A percentile compares a stretch with the other conserved stretches of the same genome.
Conservation (phyloP, 2,888 invertebrate species). For the Chaitophorus viminalis region DNA sequence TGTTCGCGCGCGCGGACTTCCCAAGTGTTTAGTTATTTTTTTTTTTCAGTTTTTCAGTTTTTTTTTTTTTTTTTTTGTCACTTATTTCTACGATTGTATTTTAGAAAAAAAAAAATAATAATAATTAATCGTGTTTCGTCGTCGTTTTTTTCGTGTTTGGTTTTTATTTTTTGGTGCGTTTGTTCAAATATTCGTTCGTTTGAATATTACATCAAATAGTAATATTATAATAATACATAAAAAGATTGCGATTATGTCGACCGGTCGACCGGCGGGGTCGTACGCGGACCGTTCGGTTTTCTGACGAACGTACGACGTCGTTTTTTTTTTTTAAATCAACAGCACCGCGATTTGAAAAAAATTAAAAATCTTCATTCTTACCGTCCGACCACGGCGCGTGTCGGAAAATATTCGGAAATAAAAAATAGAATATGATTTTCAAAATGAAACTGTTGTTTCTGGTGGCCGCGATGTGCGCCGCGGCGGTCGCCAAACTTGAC, state of each 20-base stretch:
- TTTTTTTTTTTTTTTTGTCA: background rate
- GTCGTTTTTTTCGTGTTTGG: background rate
- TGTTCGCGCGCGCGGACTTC: conserved; percentile 52
- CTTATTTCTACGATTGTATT: too few species aligned
- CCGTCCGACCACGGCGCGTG: background rate
- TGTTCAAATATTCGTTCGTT: background rate
- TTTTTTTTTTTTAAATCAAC: conserved; percentile 1
- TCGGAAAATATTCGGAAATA: background rate
- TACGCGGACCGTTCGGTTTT: conserved; percentile 35
- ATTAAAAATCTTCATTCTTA: background rate
- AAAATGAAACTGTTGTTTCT: conserved; percentile 35
- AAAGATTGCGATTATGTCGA: conserved; percentile 25
- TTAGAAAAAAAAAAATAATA: too few species aligned
- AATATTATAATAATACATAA: too few species aligned
- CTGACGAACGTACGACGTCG: conserved; percentile 41
- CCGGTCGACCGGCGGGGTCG: conserved; percentile 40
- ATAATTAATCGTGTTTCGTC: background rate
- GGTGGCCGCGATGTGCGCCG: conserved; percentile 56
- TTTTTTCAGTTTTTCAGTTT: background rate
- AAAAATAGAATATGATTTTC: conserved; percentile 21
- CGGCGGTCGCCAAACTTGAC: conserved; percentile 45
- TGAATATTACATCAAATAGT: background rate
- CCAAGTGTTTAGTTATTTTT: conserved; percentile 7
- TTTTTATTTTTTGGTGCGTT: background rate
- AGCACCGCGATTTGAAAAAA: background rate